Evolutionary conservation across 2,113 vertebrate genomes (phyloP).

Genomic region (Ceyx margarethae): DNA sequence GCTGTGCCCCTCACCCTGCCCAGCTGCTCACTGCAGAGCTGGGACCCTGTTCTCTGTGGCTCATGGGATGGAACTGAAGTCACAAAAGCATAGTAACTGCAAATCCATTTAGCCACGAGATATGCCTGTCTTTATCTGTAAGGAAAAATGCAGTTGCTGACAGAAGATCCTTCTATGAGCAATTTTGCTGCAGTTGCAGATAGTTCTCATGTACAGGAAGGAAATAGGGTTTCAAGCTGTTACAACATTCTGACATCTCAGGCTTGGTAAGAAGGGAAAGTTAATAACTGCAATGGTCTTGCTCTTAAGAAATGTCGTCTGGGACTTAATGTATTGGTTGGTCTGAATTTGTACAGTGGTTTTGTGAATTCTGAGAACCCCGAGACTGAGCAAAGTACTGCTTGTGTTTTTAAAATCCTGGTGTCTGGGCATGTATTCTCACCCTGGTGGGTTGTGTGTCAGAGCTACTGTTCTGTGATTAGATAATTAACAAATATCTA

Average conservation of each 20-base stretch:
- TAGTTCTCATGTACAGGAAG: neutral
- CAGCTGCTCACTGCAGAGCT: accelerated
- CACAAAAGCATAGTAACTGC: neutral
- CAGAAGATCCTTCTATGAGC: neutral
- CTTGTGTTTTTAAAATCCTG: neutral
- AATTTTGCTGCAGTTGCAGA: neutral
- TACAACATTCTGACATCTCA: neutral
- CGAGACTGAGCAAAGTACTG: neutral
- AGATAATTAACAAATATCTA: neutral
- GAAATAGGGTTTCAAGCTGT: neutral
- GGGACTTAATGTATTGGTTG: neutral
- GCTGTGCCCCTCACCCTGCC: accelerated
- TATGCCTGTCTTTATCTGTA: neutral
- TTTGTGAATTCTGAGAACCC: neutral
- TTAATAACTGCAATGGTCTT: neutral
- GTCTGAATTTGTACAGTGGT: neutral
- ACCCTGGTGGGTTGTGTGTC: neutral
- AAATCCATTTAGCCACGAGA: neutral
- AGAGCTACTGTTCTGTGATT: neutral
- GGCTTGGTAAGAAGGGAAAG: neutral
- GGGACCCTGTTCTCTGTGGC: accelerated
- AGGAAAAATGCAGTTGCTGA: neutral
- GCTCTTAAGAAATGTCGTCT: neutral
- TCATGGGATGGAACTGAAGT: neutral
- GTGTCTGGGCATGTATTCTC: neutral